Evolutionary conservation across 2,888 invertebrate genomes (phyloP).

Genomic region (Lasioglossum zephyrum): DNA sequence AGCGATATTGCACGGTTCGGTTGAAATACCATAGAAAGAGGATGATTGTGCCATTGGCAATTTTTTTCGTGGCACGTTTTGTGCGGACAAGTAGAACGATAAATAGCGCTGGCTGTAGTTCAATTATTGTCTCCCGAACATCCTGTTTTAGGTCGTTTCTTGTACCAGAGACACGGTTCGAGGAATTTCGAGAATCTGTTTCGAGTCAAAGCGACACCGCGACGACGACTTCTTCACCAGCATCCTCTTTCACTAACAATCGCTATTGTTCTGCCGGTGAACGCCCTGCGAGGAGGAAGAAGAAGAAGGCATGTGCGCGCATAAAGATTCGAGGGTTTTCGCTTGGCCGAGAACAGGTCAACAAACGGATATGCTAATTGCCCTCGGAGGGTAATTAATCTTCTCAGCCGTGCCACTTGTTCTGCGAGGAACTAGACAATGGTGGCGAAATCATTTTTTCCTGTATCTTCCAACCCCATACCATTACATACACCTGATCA

Average conservation of each 20-base stretch:
- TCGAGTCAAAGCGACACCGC: slow-evolving; percentile 26
- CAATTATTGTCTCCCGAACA: neutral
- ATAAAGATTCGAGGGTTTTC: slow-evolving; percentile 69
- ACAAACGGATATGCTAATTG: slow-evolving; percentile 74
- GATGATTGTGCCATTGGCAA: neutral
- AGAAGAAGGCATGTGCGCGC: slow-evolving; percentile 64
- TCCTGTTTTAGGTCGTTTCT: neutral
- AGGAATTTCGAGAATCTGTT: slow-evolving; percentile 45
- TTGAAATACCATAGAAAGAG: neutral
- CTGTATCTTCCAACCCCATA: neutral
- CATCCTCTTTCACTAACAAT: slow-evolving; percentile 64
- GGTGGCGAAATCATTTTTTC: slow-evolving; percentile 9
- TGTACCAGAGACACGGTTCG: neutral
- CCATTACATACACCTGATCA: neutral
- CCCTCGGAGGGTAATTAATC: slow-evolving; percentile 74
- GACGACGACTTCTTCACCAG: slow-evolving; percentile 22
- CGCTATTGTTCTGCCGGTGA: slow-evolving; percentile 66
- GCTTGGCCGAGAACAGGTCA: slow-evolving; percentile 57
- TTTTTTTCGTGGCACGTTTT: neutral
- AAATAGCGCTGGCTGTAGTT: neutral
- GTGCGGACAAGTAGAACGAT: neutral
- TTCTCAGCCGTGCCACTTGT: slow-evolving; percentile 49
- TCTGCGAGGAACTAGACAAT: slow-evolving; percentile 37
- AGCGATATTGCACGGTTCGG: neutral
- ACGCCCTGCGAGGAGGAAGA: neutral